Base-by-base conservation (phyloP, 2,888 invertebrate genomes). In the Protodeltote pygarga region DNA sequence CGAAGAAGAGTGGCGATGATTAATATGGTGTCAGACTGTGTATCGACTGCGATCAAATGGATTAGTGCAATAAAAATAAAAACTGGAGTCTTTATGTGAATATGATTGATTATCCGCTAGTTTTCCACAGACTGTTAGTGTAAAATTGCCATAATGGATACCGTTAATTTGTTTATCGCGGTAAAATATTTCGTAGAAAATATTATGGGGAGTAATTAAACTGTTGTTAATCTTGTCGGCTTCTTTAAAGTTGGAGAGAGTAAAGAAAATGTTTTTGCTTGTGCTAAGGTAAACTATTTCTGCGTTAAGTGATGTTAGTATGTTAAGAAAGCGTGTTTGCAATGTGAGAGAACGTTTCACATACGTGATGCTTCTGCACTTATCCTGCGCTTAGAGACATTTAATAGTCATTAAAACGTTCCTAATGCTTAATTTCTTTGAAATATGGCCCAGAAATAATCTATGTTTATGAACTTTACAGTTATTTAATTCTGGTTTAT, bases 251-350 rank as follows among this genome's bases (percentile, higher is more conserved):
- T 29, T 13, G 27, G 48, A 50, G 53, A 66, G 44, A 51, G 51
- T 31, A 35, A 35, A 41, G 45, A 68, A 51, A 67, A 47, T 39
- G 44, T 46, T 58, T 47, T 61, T 65, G 49, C 49, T 54, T 48
- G 47, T 48, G 59, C 52, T 59, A 64, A 68, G 67, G 65, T 53
- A 65, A 67, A 55, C 66, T 70, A 74, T 76, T 77, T 78, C 70
- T 76, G 75, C 75, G 69, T 67, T 54, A 69, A 60, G 73, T 62
- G 49, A 54, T 66, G 72, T 71, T 63, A 72, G 79, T 67, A 73
- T 80, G 79, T 78, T 77, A 77, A 79, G 80, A 79, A 79, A 79
- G 79, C 77, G 79, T 78, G 73, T 55, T 63, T 69, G 38, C 45
- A 34, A 49, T 49, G 60, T 48, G 50, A 65, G 50, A 54, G 52